These are phyloP conservation scores for Amblyopsis rosae DNA, from an alignment of 2,113 vertebrate genomes.

Conservation along the genomic window DNA sequence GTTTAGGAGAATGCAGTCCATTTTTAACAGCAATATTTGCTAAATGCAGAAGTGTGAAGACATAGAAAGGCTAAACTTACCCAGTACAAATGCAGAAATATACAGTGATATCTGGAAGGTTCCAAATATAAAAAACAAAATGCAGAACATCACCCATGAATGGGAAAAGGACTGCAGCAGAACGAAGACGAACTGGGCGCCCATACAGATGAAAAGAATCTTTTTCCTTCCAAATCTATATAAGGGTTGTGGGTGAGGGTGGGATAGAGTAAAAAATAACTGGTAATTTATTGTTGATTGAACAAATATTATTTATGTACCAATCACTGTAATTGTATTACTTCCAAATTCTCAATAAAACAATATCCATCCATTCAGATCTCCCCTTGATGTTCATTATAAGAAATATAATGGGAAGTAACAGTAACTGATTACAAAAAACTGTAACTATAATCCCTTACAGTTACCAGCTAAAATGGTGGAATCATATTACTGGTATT, in stretches of 20 bases:
- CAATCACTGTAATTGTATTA: no score
- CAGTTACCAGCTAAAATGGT: no score
- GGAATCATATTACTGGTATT: no score
- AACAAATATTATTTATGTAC: no score
- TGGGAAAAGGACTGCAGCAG: slow-evolving; percentile 87
- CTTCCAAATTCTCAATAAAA: no score
- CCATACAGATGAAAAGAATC: slow-evolving; percentile 86
- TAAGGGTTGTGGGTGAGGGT: slow-evolving; percentile 21
- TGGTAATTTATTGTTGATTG: no score
- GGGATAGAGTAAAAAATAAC: not conserved
- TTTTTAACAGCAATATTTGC: not conserved
- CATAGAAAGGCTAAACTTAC: slow-evolving; percentile 66
- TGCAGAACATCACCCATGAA: slow-evolving; percentile 87
- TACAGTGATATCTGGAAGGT: slow-evolving; percentile 93
- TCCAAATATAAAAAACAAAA: slow-evolving; percentile 87
- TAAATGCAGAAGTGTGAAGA: not conserved
- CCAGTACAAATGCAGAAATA: slow-evolving; percentile 92
- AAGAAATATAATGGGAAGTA: no score
- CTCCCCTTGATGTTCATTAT: no score
- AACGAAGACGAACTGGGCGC: slow-evolving; percentile 83
- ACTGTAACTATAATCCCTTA: no score
- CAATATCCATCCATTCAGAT: no score
- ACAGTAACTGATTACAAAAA: no score
- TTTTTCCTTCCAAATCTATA: slow-evolving; percentile 91
- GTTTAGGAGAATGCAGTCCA: slow-evolving; percentile 3